These are phyloP conservation scores for Lycodopsis pacificus DNA, from an alignment of 2,797 vertebrate species.

Conservation along the genomic window DNA sequence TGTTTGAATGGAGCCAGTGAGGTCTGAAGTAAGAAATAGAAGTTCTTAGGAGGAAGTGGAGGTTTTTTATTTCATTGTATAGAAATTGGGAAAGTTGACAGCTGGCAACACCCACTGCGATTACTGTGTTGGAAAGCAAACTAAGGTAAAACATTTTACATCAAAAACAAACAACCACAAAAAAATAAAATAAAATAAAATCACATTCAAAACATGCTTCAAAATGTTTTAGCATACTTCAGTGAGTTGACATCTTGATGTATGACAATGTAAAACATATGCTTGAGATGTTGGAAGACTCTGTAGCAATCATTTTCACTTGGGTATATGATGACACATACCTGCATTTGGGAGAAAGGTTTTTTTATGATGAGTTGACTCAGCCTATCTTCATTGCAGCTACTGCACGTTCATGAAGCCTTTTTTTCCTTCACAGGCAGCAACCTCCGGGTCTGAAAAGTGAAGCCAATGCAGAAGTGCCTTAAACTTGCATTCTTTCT, in stretches of 20 bases:
- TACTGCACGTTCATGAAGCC: not conserved
- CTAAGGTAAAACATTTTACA: not conserved
- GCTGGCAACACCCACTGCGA: not conserved
- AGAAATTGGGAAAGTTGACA: constrained; percentile 29
- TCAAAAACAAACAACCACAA: not conserved
- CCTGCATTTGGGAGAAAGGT: not conserved
- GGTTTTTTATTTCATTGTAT: constrained; percentile 11
- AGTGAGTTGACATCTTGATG: not conserved
- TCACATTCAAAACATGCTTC: not conserved
- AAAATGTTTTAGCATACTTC: not conserved
- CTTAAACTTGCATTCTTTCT: too few relatives aligned
- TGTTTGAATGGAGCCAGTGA: constrained; percentile 28
- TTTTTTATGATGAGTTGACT: constrained; percentile 1
- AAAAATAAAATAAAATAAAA: not conserved
- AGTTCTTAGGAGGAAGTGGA: not conserved
- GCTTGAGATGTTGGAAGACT: not conserved
- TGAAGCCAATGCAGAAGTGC: too few relatives aligned
- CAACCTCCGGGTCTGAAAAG: too few relatives aligned
- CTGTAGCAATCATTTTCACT: not conserved
- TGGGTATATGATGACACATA: not conserved
- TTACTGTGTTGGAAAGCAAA: not conserved
- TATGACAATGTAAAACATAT: not conserved
- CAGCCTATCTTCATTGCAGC: not conserved
- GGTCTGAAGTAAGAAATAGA: constrained; percentile 33
- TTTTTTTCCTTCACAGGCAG: constrained; percentile 4